A percentile compares a stretch with the other conserved stretches of the same genome.
Evolutionary conservation across 2,113 vertebrate genomes (phyloP).

Genomic region (Mellivora capensis): DNA sequence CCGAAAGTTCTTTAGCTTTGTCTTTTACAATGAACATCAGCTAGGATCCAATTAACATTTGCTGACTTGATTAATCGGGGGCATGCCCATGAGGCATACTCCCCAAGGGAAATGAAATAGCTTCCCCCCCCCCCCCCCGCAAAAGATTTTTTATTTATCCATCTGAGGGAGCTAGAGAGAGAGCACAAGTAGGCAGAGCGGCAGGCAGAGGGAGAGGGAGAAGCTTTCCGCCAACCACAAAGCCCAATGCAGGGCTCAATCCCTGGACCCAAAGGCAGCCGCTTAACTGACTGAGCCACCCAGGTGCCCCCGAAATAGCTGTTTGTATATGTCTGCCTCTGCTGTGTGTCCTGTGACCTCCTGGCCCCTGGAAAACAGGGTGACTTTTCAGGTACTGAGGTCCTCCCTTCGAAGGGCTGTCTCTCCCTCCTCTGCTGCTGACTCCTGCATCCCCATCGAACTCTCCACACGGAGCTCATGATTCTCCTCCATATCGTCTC

Average conservation of each 20-base stretch:
- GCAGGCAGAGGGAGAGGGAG: too few species aligned
- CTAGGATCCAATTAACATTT: too few species aligned
- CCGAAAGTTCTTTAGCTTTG: too few species aligned
- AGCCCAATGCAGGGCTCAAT: too few species aligned
- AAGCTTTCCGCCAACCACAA: too few species aligned
- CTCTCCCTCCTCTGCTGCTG: accelerated
- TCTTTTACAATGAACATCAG: neutral
- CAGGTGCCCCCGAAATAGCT: accelerated
- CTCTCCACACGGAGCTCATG: accelerated
- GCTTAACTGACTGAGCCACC: too few species aligned
- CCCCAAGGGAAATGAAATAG: accelerated
- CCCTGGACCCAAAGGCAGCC: too few species aligned
- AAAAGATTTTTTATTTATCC: too few species aligned
- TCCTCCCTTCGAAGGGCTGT: accelerated
- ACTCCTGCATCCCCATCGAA: accelerated
- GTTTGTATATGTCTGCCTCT: neutral
- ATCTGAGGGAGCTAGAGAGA: too few species aligned
- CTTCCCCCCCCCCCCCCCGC: too few species aligned
- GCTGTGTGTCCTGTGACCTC: neutral
- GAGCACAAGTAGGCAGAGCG: too few species aligned
- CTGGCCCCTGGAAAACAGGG: neutral
- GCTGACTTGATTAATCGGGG: neutral
- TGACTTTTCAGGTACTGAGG: neutral
- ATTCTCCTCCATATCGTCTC: neutral
- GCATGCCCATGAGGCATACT: accelerated